These are phyloP conservation scores for Alexandromys fortis DNA, from an alignment of 2,113 vertebrate genomes.

Conservation along the genomic window DNA sequence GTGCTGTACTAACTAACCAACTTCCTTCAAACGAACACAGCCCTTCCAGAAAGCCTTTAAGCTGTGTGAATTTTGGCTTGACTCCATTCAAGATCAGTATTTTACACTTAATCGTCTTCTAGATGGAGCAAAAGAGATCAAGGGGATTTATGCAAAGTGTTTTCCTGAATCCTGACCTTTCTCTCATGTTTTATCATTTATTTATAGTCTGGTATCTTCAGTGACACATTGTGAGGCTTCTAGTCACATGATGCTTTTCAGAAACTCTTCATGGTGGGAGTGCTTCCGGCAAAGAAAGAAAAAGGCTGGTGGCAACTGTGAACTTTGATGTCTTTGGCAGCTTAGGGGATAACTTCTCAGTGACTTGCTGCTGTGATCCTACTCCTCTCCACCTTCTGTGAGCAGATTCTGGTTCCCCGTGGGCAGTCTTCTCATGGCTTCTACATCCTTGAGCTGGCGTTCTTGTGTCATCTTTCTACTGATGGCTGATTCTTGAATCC, in stretches of 20 bases:
- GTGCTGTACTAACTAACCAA: background rate
- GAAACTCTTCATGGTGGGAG: background rate
- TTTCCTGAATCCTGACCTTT: constrained; percentile 49
- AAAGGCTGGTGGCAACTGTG: background rate
- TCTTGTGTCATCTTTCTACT: background rate
- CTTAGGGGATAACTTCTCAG: background rate
- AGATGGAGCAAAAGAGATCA: constrained; percentile 40
- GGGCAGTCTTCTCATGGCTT: background rate
- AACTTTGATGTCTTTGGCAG: constrained; percentile 6
- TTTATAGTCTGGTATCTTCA: constrained; percentile 53
- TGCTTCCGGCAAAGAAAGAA: constrained; percentile 20
- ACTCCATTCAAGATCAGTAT: constrained; percentile 54
- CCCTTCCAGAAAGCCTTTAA: constrained; percentile 46
- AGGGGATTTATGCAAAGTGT: constrained; percentile 53
- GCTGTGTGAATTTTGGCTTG: constrained; percentile 58
- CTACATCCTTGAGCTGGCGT: background rate
- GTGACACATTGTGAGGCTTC: constrained; percentile 32
- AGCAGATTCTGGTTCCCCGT: background rate
- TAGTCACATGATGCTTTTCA: background rate
- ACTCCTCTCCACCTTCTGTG: background rate
- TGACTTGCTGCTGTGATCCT: background rate
- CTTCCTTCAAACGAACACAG: background rate
- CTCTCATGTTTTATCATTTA: constrained; percentile 67
- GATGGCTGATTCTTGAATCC: background rate
- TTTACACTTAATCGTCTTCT: constrained; percentile 69